Base-by-base conservation (phyloP, 2,113 vertebrate genomes). In the Rhizomys pruinosus region DNA sequence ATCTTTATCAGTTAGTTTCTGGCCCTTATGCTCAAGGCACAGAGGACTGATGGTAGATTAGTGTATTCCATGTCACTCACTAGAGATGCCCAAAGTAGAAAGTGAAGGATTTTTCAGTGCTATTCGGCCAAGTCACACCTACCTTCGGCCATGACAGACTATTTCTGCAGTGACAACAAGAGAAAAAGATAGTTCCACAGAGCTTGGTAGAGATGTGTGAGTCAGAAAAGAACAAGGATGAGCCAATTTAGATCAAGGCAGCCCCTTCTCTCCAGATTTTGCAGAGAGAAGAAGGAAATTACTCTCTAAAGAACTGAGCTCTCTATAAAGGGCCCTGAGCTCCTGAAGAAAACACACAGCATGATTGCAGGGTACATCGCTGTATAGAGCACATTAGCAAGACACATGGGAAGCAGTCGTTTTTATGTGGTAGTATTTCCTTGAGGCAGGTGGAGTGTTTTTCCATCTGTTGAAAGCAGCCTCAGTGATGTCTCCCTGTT, bases 361-460 rank as follows among this genome's bases (percentile, higher is more conserved):
- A n/a, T 89, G 84, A 96, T 77, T 92, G 91, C 42, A 3, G 0
- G 68, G 92, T 88, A 90, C 86, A 64, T 88, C 52, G n/a, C 57
- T 39, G 37, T 77, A 79, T 20, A 89, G 89, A 87, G 82, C 37
- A 52, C 77, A 81, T 95, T 90, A 96, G 93, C 68, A 81, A 89
- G 95, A 94, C n/a, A n/a, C 79, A 81, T 0, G 87, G 92, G 72
- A 80, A 89, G 71, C 61, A 90, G 81, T 16, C 61, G 89, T 61
- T 91, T 95, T 94, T 84, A 73, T 34, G 79, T 63, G 66, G 59
- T 37, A 22, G 52, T 86, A 47, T 93, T 84, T 92, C 86, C 82
- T 76, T 37, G 61, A 92, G 94, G 95, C 82, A 89, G 89, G 96
- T 66, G 12, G 74, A 86, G 47, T 76, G 89, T 84, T 96, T 91